A percentile compares a stretch with the other conserved stretches of the same genome.
Conservation (phyloP, 2,113 vertebrate genomes). For the Microcebus griseorufus region DNA sequence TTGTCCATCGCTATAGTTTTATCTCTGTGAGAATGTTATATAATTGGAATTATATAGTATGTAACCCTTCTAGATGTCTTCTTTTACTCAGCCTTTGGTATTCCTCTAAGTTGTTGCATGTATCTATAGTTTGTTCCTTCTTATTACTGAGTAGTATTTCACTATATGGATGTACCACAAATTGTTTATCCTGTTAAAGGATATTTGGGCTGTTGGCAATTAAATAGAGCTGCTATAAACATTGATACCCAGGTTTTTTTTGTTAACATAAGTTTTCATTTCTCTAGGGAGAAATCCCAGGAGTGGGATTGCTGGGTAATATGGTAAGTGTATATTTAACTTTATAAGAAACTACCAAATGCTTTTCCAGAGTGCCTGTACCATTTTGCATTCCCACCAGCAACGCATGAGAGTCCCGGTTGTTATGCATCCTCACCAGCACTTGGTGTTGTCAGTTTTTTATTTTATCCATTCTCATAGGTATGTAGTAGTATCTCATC, state of each 20-base stretch:
- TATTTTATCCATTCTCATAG: neutral
- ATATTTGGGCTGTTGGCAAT: neutral
- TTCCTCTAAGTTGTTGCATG: neutral
- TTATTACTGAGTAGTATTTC: neutral
- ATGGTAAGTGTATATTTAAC: slow-evolving; percentile 31
- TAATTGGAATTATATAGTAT: neutral
- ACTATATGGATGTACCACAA: neutral
- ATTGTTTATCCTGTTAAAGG: slow-evolving; percentile 24
- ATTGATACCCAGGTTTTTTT: slow-evolving; percentile 1
- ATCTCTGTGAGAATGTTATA: neutral
- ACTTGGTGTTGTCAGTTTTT: neutral
- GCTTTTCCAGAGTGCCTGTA: neutral
- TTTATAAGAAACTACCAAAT: slow-evolving; percentile 41
- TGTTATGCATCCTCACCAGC: neutral
- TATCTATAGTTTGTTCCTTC: slow-evolving; percentile 12
- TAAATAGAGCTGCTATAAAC: slow-evolving; percentile 8
- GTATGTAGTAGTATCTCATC: neutral
- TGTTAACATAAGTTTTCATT: slow-evolving; percentile 47
- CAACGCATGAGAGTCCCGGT: neutral
- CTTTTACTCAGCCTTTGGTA: slow-evolving; percentile 15
- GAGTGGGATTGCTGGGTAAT: slow-evolving; percentile 50
- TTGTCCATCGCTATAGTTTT: neutral
- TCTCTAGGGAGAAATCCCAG: slow-evolving; percentile 47
- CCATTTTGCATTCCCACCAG: neutral
- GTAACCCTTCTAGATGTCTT: slow-evolving; percentile 1